phyloP scores from a whole-genome alignment of 2,888 invertebrate genomes.

The Eristalis pertinax region DNA sequence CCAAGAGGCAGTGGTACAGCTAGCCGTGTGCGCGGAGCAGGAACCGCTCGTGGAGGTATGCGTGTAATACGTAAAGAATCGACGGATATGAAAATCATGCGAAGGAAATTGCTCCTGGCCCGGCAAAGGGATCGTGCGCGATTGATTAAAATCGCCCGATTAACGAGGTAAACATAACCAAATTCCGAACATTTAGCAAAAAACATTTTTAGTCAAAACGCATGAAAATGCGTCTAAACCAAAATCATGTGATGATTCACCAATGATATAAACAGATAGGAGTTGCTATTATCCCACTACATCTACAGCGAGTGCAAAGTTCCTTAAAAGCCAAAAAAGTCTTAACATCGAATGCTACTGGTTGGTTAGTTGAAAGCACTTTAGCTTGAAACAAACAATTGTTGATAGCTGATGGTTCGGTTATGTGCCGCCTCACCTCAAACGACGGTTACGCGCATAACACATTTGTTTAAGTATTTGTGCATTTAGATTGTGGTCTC shows the following conservation, averaged over 20 bases:
- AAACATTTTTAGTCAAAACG: slow-evolving; percentile 60
- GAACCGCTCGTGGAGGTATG: slow-evolving; percentile 77
- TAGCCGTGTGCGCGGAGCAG: slow-evolving; percentile 76
- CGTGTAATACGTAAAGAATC: slow-evolving; percentile 79
- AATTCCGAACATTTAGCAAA: slow-evolving; percentile 70
- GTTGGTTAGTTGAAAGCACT: slow-evolving; percentile 34
- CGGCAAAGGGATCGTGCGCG: slow-evolving; percentile 81
- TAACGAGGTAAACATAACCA: slow-evolving; percentile 80
- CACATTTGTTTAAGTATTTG: slow-evolving; percentile 56
- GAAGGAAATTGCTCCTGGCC: slow-evolving; percentile 79
- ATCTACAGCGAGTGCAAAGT: slow-evolving; percentile 35
- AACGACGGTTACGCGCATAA: slow-evolving; percentile 40
- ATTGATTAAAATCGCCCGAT: slow-evolving; percentile 80
- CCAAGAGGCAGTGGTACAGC: slow-evolving; percentile 77
- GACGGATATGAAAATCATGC: slow-evolving; percentile 80
- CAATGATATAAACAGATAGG: slow-evolving; percentile 1
- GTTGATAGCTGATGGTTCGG: slow-evolving; percentile 29
- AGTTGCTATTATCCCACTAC: neutral
- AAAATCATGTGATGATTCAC: slow-evolving; percentile 31
- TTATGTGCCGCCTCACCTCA: slow-evolving; percentile 33
- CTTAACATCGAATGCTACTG: slow-evolving; percentile 35
- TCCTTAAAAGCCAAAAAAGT: slow-evolving; percentile 12
- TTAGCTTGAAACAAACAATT: slow-evolving; percentile 36
- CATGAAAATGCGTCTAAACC: slow-evolving; percentile 17
- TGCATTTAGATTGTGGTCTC: slow-evolving; percentile 60